Base-by-base conservation (phyloP, 37 sponge, comb jelly and placozoan species). In the Cladorhizidae sp. region DNA sequence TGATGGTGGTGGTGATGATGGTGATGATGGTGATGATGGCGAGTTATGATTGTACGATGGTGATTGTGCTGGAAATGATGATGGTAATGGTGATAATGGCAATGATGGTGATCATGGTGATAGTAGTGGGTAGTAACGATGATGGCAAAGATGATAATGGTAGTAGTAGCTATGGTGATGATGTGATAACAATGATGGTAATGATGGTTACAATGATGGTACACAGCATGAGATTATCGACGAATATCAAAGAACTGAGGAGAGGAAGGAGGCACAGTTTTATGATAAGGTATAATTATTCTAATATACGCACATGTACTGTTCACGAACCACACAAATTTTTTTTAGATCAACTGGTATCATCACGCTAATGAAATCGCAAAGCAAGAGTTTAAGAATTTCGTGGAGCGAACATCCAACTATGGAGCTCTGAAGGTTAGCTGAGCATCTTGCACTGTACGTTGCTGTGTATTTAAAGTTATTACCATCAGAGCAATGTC, bases 381-480 rank as follows among this genome's bases (percentile, higher is more conserved):
- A 28, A 64, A 87, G 68, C 50, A 39, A 33, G 76, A 80, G 31
- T 84, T 83, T 29, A 57, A 79, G 17, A 72, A 75, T 39, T 83
- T 82, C 70, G 22, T 91, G 41, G 50, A 73, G 51, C 75, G 94
- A 33, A 93, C 94, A 0, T 89, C 94, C 18, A 86, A 89, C 49
- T 80, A 89, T 67, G 41, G 86, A 61, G 50, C 78, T 23, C 70
- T 93, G n/a, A 73, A 86, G 70, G 84, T 86, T 9, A 72, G 35
- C 22, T 15, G 0, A 62, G 41, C 20, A 23, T 37, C 1, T 62
- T 12, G 31, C 26, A 54, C 22, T 40, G n/a, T 21, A 6, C 18
- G 61, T 62, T 37, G 33, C 21, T 36, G 36, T 14, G 17, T 22
- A 26, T n/a, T 3, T 25, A 1, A 40, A 40, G 67, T 1, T 45